Base-by-base conservation (phyloP, 1,140 invertebrate species). In the Phymorhynchus buccinoides region DNA sequence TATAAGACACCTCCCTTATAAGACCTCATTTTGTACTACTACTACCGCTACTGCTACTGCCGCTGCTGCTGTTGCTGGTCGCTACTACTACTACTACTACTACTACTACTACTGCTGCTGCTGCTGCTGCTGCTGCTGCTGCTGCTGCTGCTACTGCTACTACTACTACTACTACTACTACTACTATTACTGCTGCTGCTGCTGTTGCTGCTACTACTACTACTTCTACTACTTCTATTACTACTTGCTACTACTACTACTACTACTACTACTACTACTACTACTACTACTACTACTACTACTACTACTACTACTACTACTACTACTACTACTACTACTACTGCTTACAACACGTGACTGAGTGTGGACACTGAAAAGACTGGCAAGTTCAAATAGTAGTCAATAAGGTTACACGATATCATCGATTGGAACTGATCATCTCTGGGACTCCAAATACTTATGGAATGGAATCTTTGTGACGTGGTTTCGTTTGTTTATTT, bases 251-350 rank as follows among this genome's bases (percentile, higher is more conserved):
- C 56, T 66, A 18, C 56, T 66, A 66, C 56, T 18, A 66, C 56
- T n/a, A 66, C 56, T 77, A 35, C 32, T 35, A 77, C 14, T 35
- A 77, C 75, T 35, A 35, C n/a, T 77, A 77, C 75, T 77, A 77
- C 75, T 77, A 77, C 75, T 32, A 37, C 75, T 77, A 77, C 75
- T 35, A 77, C 75, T 35, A 77, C 75, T 77, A 35, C 75, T 77
- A 77, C 14, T 77, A 77, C 75, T 77, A 35, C 32, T 77, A 77
- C 75, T 77, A 77, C 75, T 77, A 77, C 75, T 32, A 77, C 75
- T 77, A 77, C 62, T 48, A 71, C 75, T 62, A 80, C 84, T 80
- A 7, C 12, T 22, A 81, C 41, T 52, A 32, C 79, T 81, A 32
- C 32, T 22, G 44, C 22, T n/a, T n/a, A n/a, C n/a, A n/a, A n/a